Evolutionary conservation across 2,888 invertebrate species (phyloP), one percentile per base, ranked within the genome.

Genomic region (Amblyjoppa fuscipennis): DNA sequence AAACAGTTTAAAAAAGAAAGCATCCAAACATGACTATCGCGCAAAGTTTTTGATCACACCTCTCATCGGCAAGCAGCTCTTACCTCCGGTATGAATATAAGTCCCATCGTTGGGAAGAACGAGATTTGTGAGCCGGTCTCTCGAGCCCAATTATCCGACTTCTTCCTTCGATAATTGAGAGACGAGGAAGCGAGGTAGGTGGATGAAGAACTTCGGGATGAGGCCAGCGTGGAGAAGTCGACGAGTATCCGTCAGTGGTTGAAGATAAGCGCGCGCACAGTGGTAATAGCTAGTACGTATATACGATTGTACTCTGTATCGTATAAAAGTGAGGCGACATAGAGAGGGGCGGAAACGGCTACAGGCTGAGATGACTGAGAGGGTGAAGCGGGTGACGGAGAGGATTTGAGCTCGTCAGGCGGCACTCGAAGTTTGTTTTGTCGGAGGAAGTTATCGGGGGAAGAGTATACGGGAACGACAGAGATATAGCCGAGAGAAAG

Each of bases 371-470:
- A 73, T 69, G 78, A 77, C 25, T 51, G 68, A 51, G 73, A 53
- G 66, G 59, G 45, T 41, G 73, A 78, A 78, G 59, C 56, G 49
- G 25, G 51, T 11, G 70, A 69, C 31, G 64, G 78, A 11, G 68
- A 78, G 76, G 49, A 74, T 70, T 85, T 70, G 81, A 74, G 74
- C 64, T 78, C 68, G 69, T 28, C 34, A 69, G 64, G n/a, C 16
- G 77, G 68, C 53, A 56, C 74, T 81, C 66, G 38, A 81, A 85
- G 84, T 85, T 85, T 85, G 84, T 85, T 81, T 78, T 81, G 69
- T 56, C 61, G 75, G 64, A 66, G 64, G 41, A 78, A 81, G 49
- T 84, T 84, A 20, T 16, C 16, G 77, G 25, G 71, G 82, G 45
- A 56, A 74, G 73, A 49, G 16, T 49, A 16, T 56, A 70, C 20